These are phyloP conservation scores for Salvelinus alpinus DNA, from an alignment of 2,113 vertebrate genomes.

Conservation along the genomic window DNA sequence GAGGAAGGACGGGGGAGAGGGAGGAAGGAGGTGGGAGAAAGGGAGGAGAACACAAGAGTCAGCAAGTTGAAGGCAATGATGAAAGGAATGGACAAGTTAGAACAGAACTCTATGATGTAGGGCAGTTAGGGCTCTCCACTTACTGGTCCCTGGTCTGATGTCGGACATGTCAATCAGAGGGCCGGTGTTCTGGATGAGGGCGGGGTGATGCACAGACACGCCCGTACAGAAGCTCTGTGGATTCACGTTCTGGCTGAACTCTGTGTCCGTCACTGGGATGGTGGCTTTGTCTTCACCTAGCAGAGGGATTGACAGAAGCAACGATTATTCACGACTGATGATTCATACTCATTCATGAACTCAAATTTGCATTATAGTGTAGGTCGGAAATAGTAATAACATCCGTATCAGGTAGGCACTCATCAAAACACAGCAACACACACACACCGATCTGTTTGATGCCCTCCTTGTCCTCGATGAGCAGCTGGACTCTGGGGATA, in stretches of 20 bases:
- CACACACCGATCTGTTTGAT: constrained; percentile 90
- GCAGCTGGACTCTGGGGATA: constrained; percentile 95
- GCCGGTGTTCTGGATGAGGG: constrained; percentile 96
- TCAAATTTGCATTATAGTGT: no score
- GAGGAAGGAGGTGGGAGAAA: not conserved
- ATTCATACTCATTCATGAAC: no score
- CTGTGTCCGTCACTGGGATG: constrained; percentile 92
- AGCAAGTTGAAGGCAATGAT: no score
- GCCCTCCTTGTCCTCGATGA: constrained; percentile 98
- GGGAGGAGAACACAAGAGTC: no score
- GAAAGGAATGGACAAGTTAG: no score
- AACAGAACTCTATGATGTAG: no score
- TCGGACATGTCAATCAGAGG: constrained; percentile 99
- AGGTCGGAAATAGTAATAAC: not conserved
- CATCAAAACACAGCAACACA: not conserved
- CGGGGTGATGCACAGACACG: constrained; percentile 93
- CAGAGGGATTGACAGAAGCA: constrained; percentile 1
- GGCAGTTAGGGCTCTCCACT: constrained; percentile 42
- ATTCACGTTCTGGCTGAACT: constrained; percentile 96
- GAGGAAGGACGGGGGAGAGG: not conserved
- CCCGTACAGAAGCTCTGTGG: constrained; percentile 97
- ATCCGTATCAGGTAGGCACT: not conserved
- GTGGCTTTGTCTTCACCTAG: constrained; percentile 97
- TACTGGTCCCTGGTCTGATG: constrained; percentile 97
- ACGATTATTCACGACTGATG: not conserved